Evolutionary conservation across 1,140 invertebrate genomes (phyloP), one percentile per base, ranked within the genome.

Genomic region (Drosophila sp.): DNA sequence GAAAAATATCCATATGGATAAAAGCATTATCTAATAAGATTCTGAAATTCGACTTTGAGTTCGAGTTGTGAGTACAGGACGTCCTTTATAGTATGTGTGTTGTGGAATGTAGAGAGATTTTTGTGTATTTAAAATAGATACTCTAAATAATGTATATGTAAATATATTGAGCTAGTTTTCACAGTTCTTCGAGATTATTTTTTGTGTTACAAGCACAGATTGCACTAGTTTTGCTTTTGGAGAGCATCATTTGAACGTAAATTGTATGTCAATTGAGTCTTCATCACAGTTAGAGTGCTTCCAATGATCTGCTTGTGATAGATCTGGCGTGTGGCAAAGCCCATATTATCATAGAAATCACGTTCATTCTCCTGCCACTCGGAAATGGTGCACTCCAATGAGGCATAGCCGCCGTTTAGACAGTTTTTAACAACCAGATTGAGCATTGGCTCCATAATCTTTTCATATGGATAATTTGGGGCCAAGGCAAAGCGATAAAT

Each of bases 251-350:
- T 78, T 4, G 64, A 60, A n/a, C 63, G 75, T 7, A 91, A 47
- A 32, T 75, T 75, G 29, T 63, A 90, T 0, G 90, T 90, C 7
- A 92, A 58, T 66, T 92, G 91, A 1, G 91, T 82, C 35, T 92
- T 92, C 87, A 91, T 90, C 7, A 92, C 87, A 1, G 89, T 76
- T 17, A 92, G 55, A 8, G 74, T 92, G 63, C 81, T 91, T 29
- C 91, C 91, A 30, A 92, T 82, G 8, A 92, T 92, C 66, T 90
- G 86, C 41, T 92, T 92, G 29, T 92, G 91, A 73, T 92, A 92
- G 29, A 92, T 92, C 67, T 92, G 91, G 1, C 91, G 71, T 7
- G 91, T 92, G 6, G 72, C 72, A 64, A 92, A 92, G 0, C 91
- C 91, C 5, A 85, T 65, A 32, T 82, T 80, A 11, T 91, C 80